A percentile compares a stretch with the other conserved stretches of the same genome.
These are phyloP conservation scores for Brachypteracias leptosomus DNA, from an alignment of 2,113 vertebrate species.

Conservation along the genomic window DNA sequence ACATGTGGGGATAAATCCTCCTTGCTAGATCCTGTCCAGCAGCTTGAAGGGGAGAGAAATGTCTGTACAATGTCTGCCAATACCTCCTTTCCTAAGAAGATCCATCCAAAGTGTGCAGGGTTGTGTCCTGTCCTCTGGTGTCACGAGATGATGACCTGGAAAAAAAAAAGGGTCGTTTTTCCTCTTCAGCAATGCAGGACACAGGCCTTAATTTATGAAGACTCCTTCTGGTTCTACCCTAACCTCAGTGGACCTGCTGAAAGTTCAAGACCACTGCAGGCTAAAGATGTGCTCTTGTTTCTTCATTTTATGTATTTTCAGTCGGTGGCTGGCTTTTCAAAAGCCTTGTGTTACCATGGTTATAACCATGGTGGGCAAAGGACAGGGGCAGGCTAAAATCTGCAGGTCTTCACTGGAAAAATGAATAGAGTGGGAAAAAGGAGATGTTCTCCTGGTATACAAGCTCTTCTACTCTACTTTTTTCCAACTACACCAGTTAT, in stretches of 20 bases:
- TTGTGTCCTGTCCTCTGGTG: background rate
- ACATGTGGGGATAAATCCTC: background rate
- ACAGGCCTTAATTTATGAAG: background rate
- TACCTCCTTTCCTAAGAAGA: background rate
- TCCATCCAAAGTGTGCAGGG: background rate
- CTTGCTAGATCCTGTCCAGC: slow-evolving; percentile 22
- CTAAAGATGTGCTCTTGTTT: background rate
- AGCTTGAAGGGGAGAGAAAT: slow-evolving; percentile 1
- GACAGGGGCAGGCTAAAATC: background rate
- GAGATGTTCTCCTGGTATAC: background rate
- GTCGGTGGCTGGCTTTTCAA: background rate
- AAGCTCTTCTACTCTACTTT: background rate
- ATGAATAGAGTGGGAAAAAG: background rate
- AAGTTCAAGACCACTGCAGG: background rate
- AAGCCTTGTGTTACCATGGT: background rate
- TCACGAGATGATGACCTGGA: background rate
- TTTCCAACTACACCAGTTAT: background rate
- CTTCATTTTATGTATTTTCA: background rate
- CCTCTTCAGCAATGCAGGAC: background rate
- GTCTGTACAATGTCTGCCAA: background rate
- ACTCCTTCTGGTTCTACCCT: background rate
- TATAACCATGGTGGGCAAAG: background rate
- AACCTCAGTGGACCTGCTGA: background rate
- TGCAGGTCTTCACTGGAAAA: background rate
- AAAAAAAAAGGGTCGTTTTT: background rate